Conservation (phyloP, 1,140 invertebrate species). For the Drosophila eugracilis region DNA sequence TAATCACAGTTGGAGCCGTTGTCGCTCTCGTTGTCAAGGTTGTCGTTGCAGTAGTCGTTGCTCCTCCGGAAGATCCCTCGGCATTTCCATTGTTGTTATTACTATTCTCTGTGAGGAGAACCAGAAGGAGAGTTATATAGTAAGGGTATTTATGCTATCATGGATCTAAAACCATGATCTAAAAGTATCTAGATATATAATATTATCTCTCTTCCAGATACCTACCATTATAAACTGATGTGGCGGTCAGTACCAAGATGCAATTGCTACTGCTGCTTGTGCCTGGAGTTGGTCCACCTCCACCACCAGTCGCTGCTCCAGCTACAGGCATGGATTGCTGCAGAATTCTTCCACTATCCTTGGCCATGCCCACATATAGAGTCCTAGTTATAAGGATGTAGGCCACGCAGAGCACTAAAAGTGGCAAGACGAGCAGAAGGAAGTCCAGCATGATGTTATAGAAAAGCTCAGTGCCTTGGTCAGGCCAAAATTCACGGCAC, state of each 20-base stretch:
- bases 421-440: constrained; percentile 89
- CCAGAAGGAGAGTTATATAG: too few species aligned
- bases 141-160: too few species aligned
- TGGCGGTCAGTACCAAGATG: constrained; percentile 50
- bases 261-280: constrained; percentile 52
- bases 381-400: constrained; percentile 91
- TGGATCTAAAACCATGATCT: neutral
- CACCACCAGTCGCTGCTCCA: neutral
- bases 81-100: constrained; percentile 57
- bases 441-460: constrained; percentile 92
- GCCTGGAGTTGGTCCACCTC: constrained; percentile 6
- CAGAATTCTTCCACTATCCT: constrained; percentile 26
- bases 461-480: constrained; percentile 87
- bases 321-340: constrained; percentile 3
- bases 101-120: constrained; percentile 45
- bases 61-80: neutral
- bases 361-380: constrained; percentile 88
- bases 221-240: constrained; percentile 55
- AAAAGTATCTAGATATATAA: neutral
- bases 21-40: constrained; percentile 39
- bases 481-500: constrained; percentile 91
- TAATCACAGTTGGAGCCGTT: constrained; percentile 16
- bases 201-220: neutral
- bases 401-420: constrained; percentile 91
- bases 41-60: constrained; percentile 29